phyloP scores from a whole-genome alignment of 2,888 invertebrate genomes.

The Gastracanthus pulcherrimus region DNA sequence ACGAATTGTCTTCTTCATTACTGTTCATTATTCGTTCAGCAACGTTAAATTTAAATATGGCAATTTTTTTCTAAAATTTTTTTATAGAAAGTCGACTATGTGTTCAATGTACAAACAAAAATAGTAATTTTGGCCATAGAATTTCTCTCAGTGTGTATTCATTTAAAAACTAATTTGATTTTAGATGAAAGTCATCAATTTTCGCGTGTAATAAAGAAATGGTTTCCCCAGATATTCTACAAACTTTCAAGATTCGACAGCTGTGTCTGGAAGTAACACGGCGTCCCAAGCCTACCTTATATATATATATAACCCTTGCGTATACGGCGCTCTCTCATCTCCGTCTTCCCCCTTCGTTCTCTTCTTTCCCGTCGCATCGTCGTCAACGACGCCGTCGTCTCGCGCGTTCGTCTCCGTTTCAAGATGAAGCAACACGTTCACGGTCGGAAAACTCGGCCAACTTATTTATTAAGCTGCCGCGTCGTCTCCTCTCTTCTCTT shows the following conservation, averaged over 20 bases:
- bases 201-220: background rate
- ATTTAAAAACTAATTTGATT: too few species aligned
- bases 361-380: background rate
- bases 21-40: too few species aligned
- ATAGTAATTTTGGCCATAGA: too few species aligned
- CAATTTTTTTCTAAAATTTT: too few species aligned
- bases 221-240: background rate
- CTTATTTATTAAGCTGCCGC: slow-evolving; percentile 36
- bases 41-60: too few species aligned
- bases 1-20: too few species aligned
- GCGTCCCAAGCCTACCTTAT: background rate
- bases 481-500: background rate
- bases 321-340: background rate
- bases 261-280: background rate
- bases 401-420: slow-evolving; percentile 39
- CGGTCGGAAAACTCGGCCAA: slow-evolving; percentile 59
- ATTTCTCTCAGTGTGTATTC: too few species aligned
- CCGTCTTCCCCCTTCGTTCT: background rate
- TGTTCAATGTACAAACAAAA: too few species aligned
- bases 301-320: background rate
- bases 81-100: too few species aligned
- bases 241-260: background rate
- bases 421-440: slow-evolving; percentile 56
- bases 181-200: too few species aligned
- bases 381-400: too few species aligned